Base-by-base conservation (phyloP, 1,140 invertebrate genomes). In the Neodiprion fabricii region DNA sequence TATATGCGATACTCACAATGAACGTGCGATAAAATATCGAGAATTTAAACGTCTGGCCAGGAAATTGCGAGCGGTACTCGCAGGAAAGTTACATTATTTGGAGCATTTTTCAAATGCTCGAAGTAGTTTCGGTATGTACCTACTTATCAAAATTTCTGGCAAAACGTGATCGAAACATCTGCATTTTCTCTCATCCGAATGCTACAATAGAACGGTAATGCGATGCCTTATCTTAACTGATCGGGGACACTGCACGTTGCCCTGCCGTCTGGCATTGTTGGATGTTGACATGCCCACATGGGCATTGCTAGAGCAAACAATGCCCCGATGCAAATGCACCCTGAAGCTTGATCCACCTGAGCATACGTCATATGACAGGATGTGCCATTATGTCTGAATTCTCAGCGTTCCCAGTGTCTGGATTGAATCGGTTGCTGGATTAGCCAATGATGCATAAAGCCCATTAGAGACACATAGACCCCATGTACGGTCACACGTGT, bases 391-490 rank as follows among this genome's bases (percentile, higher is more conserved):
- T 87, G 85, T 87, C 81, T 84, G 84, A 85, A 87, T 88, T 83
- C 85, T 85, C 85, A 84, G 86, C 82, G 83, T 88, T 80, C 86
- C 87, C 78, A 77, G 78, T 67, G 84, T 77, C 84, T 86, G 84
- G 85, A 87, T 88, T 87, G 87, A 88, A 88, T 87, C 85, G 84
- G 86, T 86, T 85, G 83, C 83, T 84, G 85, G 86, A 87, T 88
- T 88, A 87, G 80, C 85, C 85, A 87, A 86, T 87, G 86, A 87
- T 83, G 86, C 85, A 87, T 88, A 85, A 87, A 87, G 84, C 83
- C 71, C 74, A 75, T 77, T 75, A 67, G 81, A 61, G 11, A 61
- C n/a, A 61, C 53, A 61, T 9, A 40, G 1, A 40, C 28, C 28
- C 28, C 28, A 40, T 40, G 28, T 40, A 40, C 28, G 2, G 5